These are phyloP conservation scores for Caerostris extrusa DNA, from an alignment of 1,140 invertebrate species.

Conservation along the genomic window DNA sequence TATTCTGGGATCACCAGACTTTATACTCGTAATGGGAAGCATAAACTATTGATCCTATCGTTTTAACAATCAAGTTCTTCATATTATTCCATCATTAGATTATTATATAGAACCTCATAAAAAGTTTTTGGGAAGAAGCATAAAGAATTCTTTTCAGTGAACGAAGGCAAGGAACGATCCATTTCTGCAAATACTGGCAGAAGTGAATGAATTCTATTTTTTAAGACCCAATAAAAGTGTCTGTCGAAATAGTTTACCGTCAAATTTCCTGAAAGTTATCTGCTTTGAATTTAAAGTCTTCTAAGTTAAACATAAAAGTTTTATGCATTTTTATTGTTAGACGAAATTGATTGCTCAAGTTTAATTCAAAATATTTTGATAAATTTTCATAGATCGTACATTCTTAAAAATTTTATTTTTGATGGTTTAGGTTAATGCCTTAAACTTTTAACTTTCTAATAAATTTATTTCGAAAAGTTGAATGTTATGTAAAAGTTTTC, in stretches of 20 bases:
- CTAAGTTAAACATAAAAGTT: not conserved
- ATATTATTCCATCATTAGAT: conserved; percentile 57
- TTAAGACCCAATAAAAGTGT: conserved; percentile 21
- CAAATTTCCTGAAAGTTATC: not conserved
- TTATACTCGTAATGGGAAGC: conserved; percentile 40
- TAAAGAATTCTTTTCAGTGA: conserved; percentile 17
- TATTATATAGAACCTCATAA: conserved; percentile 48
- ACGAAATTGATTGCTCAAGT: not conserved
- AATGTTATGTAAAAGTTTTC: too few species aligned
- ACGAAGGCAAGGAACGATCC: not conserved
- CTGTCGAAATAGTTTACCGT: conserved; percentile 11
- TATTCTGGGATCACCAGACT: conserved; percentile 13
- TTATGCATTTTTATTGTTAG: not conserved
- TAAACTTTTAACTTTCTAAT: too few species aligned
- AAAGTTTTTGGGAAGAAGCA: conserved; percentile 20
- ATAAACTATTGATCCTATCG: conserved; percentile 53
- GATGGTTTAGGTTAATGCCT: too few species aligned
- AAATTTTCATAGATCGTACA: not conserved
- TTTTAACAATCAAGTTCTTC: conserved; percentile 53
- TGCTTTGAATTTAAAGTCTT: conserved; percentile 14
- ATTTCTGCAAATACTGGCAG: conserved; percentile 1
- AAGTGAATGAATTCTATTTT: conserved; percentile 22
- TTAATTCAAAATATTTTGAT: conserved; percentile 3
- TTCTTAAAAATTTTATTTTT: not conserved
- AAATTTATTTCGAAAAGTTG: too few species aligned